Conservation (phyloP, 2,888 invertebrate genomes). For the Leucoptera coffeella region DNA sequence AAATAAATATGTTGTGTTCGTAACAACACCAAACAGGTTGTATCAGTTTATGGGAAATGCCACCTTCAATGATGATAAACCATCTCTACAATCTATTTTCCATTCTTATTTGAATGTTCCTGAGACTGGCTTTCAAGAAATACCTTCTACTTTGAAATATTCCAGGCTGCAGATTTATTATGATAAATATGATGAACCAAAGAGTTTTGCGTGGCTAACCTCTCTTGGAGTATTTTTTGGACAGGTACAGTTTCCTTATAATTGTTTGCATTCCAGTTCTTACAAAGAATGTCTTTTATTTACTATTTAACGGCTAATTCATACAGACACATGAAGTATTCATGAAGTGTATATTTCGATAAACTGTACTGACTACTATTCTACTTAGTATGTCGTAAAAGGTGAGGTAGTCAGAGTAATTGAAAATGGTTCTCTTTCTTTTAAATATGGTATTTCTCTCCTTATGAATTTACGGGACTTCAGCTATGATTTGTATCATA, state of each 20-base stretch:
- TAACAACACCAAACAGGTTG: conserved; percentile 75
- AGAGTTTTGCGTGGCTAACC: conserved; percentile 82
- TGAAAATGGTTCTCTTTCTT: no score
- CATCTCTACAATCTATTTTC: conserved; percentile 73
- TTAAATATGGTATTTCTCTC: no score
- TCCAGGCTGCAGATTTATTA: conserved; percentile 77
- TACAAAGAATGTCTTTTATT: no score
- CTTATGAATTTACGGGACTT: no score
- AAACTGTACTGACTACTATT: no score
- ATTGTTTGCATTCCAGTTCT: background rate
- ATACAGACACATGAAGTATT: no score
- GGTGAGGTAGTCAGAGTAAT: no score
- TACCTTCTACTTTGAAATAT: conserved; percentile 65
- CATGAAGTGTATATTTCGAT: no score
- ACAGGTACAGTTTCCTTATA: conserved; percentile 63
- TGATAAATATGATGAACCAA: conserved; percentile 61
- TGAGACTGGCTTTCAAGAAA: conserved; percentile 65
- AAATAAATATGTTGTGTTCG: conserved; percentile 75
- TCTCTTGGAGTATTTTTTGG: conserved; percentile 77
- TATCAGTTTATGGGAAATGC: conserved; percentile 84
- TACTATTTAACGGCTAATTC: no score
- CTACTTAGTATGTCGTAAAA: no score
- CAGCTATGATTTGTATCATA: no score
- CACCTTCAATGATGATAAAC: conserved; percentile 66
- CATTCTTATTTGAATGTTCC: conserved; percentile 66